Conservation (phyloP, 2,888 invertebrate genomes). For the Brenthis daphne region DNA sequence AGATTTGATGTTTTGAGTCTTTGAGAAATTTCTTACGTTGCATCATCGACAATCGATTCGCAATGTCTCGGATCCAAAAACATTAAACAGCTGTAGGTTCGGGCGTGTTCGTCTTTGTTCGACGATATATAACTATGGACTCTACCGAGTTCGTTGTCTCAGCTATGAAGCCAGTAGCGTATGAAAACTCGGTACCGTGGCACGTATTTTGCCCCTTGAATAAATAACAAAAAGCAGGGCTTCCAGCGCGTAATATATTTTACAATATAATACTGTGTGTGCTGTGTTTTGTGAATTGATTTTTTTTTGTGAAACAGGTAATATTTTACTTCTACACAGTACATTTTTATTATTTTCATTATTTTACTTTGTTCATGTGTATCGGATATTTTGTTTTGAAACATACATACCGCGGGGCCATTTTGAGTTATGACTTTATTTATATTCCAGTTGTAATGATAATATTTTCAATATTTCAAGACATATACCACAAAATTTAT, state of each 20-base stretch:
- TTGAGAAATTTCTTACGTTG: constrained; percentile 52
- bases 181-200: constrained; percentile 41
- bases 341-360: not conserved
- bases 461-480: constrained; percentile 1
- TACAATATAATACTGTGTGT: constrained; percentile 43
- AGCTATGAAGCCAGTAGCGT: constrained; percentile 52
- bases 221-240: constrained; percentile 47
- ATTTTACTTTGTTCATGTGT: not conserved
- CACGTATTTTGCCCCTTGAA: constrained; percentile 45
- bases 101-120: constrained; percentile 66
- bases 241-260: constrained; percentile 46
- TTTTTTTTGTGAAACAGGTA: constrained; percentile 22
- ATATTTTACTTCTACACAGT: constrained; percentile 1
- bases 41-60: constrained; percentile 63
- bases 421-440: not conserved
- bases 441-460: not conserved
- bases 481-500: not conserved
- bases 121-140: constrained; percentile 39
- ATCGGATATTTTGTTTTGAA: not conserved
- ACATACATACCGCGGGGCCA: not conserved
- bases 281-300: constrained; percentile 35
- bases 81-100: constrained; percentile 76
- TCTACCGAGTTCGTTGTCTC: constrained; percentile 61
- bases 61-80: constrained; percentile 66
- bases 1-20: not conserved